These are phyloP conservation scores for Neoniphon sammara DNA, from an alignment of 2,797 vertebrate species.

Conservation along the genomic window DNA sequence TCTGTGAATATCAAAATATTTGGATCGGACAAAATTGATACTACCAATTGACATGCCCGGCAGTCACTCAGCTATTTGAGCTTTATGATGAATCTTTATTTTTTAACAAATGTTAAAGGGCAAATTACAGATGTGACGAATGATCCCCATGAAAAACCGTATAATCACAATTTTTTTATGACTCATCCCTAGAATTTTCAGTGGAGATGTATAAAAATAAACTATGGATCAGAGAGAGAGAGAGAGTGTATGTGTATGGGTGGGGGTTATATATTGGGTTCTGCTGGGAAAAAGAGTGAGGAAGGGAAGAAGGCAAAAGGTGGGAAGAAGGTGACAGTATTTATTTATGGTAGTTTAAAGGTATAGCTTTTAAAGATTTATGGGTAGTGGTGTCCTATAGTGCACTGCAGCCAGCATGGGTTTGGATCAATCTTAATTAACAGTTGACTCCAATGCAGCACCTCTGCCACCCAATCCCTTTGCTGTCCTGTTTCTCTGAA, in stretches of 20 bases:
- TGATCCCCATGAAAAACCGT: too few relatives aligned
- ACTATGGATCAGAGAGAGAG: not conserved
- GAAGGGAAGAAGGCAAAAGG: conserved; percentile 11
- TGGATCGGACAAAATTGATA: too few relatives aligned
- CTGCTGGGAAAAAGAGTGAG: not conserved
- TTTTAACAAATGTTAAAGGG: too few relatives aligned
- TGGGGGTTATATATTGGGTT: not conserved
- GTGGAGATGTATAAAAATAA: too few relatives aligned
- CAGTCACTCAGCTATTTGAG: too few relatives aligned
- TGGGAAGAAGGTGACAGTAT: conserved; percentile 17
- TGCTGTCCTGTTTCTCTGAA: conserved; percentile 19
- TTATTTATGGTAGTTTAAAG: too few relatives aligned
- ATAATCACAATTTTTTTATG: too few relatives aligned
- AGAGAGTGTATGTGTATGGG: not conserved
- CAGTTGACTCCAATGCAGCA: conserved; percentile 52
- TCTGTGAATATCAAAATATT: too few relatives aligned
- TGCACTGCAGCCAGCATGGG: conserved; percentile 34
- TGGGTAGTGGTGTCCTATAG: conserved; percentile 45
- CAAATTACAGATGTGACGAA: too few relatives aligned
- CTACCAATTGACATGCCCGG: too few relatives aligned
- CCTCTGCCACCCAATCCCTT: conserved; percentile 39
- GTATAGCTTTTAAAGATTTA: conserved; percentile 67
- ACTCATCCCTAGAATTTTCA: too few relatives aligned
- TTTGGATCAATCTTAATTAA: conserved; percentile 73
- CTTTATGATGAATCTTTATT: too few relatives aligned